Percentiles rank a stretch among this genome's conserved stretches.
phyloP scores from a whole-genome alignment of 2,888 invertebrate genomes.

The Dicyrtoma fusca region DNA sequence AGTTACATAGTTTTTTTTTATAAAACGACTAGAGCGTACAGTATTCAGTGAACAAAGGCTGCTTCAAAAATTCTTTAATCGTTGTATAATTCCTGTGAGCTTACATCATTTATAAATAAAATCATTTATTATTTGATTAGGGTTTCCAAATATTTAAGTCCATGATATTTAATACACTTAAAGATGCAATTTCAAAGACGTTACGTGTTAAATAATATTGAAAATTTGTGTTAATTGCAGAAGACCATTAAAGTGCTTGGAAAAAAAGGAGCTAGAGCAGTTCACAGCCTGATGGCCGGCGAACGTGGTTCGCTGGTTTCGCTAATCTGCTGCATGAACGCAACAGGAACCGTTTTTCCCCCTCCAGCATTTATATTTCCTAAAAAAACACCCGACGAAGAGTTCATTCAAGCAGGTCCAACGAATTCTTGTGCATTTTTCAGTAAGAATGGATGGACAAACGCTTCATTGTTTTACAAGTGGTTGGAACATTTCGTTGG shows the following conservation, averaged over 20 bases:
- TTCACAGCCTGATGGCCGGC: slow-evolving; percentile 58
- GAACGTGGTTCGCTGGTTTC: slow-evolving; percentile 58
- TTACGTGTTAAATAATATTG: too few relatives aligned
- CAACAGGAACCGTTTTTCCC: not conserved
- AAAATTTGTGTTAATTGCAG: too few relatives aligned
- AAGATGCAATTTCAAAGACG: too few relatives aligned
- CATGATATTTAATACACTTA: too few relatives aligned
- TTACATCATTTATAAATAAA: too few relatives aligned
- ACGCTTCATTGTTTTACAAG: not conserved
- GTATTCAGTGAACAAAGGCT: not conserved
- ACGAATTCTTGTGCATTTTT: not conserved
- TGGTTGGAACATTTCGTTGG: slow-evolving; percentile 23
- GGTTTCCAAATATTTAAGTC: too few relatives aligned
- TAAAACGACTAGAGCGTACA: not conserved
- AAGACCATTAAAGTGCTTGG: slow-evolving; percentile 48
- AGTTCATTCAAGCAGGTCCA: not conserved
- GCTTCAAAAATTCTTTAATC: not conserved
- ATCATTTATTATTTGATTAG: too few relatives aligned
- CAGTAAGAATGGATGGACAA: slow-evolving; percentile 17
- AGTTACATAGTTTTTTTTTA: not conserved
- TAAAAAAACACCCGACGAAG: not conserved
- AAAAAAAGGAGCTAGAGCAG: slow-evolving; percentile 56
- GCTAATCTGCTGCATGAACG: not conserved
- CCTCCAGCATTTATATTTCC: slow-evolving; percentile 20
- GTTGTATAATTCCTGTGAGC: slow-evolving; percentile 1